Evolutionary conservation across 2,888 invertebrate genomes (phyloP).

Genomic region (Acleris literana): DNA sequence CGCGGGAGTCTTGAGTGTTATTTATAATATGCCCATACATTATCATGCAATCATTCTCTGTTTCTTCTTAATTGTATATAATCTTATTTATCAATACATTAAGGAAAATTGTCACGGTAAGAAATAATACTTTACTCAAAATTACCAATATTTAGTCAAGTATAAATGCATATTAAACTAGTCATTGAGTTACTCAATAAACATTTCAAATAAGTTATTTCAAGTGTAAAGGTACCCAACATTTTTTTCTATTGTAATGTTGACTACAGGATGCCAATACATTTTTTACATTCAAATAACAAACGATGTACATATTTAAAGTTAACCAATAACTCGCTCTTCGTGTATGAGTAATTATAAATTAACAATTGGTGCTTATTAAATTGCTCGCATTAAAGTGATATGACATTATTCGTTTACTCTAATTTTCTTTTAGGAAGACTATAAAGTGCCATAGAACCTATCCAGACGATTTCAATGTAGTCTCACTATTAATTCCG

Average conservation of each 20-base stretch:
- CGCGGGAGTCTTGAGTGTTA: constrained; percentile 63
- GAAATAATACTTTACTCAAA: constrained; percentile 49
- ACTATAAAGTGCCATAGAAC: constrained; percentile 31
- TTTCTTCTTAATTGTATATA: constrained; percentile 80
- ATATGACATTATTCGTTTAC: constrained; percentile 70
- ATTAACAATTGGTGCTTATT: constrained; percentile 77
- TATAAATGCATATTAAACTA: constrained; percentile 61
- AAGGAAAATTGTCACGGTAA: constrained; percentile 72
- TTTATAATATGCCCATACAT: constrained; percentile 79
- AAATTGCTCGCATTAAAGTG: constrained; percentile 64
- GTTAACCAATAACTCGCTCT: constrained; percentile 51
- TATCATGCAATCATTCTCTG: constrained; percentile 80
- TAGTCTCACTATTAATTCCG: background rate
- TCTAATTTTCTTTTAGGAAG: constrained; percentile 49
- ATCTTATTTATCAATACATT: constrained; percentile 77
- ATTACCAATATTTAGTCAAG: constrained; percentile 43
- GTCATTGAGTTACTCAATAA: constrained; percentile 59
- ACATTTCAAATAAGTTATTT: constrained; percentile 20
- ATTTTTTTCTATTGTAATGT: constrained; percentile 16
- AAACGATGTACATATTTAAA: constrained; percentile 70
- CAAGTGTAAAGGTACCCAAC: constrained; percentile 10
- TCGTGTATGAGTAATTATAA: constrained; percentile 55
- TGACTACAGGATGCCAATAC: constrained; percentile 17
- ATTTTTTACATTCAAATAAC: constrained; percentile 40
- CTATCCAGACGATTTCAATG: background rate